These are phyloP conservation scores for Cettia cetti DNA, from an alignment of 2,113 vertebrate species.

Conservation along the genomic window DNA sequence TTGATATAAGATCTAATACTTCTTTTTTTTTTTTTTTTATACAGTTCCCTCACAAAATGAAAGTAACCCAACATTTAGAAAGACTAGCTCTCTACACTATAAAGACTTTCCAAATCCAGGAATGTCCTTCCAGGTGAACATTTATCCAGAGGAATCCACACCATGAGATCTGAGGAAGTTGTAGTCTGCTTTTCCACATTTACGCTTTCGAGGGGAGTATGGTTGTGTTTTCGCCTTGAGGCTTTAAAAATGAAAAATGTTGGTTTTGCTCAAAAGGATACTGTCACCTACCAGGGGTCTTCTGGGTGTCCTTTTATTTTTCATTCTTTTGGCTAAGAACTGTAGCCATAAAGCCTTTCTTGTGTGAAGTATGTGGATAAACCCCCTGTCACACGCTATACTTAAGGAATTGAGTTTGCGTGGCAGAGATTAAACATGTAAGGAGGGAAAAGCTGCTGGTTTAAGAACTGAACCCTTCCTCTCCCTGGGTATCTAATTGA, in stretches of 20 bases:
- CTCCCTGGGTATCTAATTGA: not conserved
- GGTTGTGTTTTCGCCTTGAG: not conserved
- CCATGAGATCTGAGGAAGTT: not conserved
- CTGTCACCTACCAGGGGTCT: rapidly evolving
- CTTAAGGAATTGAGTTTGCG: not conserved
- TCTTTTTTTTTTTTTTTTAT: not conserved
- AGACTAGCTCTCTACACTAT: not conserved
- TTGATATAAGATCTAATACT: not conserved
- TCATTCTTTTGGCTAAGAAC: not conserved
- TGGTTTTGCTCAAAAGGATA: not conserved
- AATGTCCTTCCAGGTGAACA: not conserved
- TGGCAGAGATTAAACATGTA: not conserved
- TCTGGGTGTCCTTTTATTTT: not conserved
- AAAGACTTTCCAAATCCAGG: not conserved
- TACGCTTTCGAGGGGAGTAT: not conserved
- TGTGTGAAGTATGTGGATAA: not conserved
- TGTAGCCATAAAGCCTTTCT: not conserved
- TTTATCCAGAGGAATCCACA: not conserved
- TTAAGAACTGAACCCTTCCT: not conserved
- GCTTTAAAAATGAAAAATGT: not conserved
- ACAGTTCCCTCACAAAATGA: not conserved
- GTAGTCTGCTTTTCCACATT: not conserved
- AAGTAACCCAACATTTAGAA: not conserved
- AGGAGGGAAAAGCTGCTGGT: not conserved
- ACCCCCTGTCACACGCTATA: rapidly evolving